phyloP scores from a whole-genome alignment of 2,113 vertebrate genomes.

The Tragulus kanchil region DNA sequence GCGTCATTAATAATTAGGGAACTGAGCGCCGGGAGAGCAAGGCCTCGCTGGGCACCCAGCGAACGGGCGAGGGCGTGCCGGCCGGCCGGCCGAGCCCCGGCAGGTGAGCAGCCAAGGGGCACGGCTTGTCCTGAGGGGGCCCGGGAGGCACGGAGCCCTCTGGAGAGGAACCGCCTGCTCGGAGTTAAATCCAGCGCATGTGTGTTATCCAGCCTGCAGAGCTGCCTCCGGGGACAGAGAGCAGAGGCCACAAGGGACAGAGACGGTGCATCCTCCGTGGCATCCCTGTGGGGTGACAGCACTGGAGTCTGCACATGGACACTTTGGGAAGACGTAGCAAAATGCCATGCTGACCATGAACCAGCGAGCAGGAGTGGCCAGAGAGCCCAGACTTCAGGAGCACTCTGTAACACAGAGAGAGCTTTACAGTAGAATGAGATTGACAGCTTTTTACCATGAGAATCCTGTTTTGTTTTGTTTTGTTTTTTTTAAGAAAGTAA shows the following conservation, averaged over 20 bases:
- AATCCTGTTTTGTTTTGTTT: not conserved
- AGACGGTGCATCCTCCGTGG: fast-evolving
- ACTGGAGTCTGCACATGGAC: fast-evolving
- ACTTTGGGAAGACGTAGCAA: not conserved
- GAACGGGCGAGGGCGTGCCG: fast-evolving
- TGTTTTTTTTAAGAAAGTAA: not conserved
- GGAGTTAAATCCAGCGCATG: fast-evolving
- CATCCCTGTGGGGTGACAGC: fast-evolving
- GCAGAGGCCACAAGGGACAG: not conserved
- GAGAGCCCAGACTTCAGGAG: fast-evolving
- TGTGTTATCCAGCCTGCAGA: fast-evolving
- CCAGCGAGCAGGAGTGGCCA: not conserved
- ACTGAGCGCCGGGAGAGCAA: fast-evolving
- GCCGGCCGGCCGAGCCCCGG: fast-evolving
- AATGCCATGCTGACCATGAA: fast-evolving
- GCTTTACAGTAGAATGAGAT: not conserved
- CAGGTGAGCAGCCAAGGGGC: fast-evolving
- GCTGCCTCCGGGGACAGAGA: not conserved
- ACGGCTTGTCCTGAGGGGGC: fast-evolving
- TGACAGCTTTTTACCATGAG: not conserved
- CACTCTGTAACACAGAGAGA: fast-evolving
- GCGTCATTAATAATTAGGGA: not conserved
- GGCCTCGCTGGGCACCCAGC: fast-evolving
- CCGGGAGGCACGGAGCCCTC: fast-evolving
- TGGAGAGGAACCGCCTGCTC: fast-evolving